A percentile compares a stretch with the other conserved stretches of the same genome.
Conservation (phyloP, 2,113 vertebrate genomes). For the Fregata magnificens region DNA sequence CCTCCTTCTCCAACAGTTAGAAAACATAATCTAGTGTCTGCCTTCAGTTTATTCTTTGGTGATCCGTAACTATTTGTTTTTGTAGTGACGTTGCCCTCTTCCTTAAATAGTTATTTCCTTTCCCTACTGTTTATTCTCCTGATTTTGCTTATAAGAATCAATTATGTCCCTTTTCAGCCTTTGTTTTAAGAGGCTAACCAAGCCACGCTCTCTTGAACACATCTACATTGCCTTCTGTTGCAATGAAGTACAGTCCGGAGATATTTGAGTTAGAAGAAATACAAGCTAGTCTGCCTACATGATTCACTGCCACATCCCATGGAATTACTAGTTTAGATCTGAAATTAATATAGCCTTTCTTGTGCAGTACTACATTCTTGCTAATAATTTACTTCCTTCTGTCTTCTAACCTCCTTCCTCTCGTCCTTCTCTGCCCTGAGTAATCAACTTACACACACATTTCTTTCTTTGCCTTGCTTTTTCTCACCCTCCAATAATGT, state of each 20-base stretch:
- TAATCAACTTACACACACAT: neutral
- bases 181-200: neutral
- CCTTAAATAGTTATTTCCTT: neutral
- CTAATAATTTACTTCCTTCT: conserved; percentile 8
- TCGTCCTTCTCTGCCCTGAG: neutral
- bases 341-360: conserved; percentile 18
- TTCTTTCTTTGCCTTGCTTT: neutral
- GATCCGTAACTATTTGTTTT: neutral
- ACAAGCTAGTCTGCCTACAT: neutral
- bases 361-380: neutral
- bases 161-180: neutral
- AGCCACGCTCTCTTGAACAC: neutral
- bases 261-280: neutral
- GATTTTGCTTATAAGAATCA: conserved; percentile 12
- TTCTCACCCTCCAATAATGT: neutral
- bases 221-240: neutral
- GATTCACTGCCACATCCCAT: neutral
- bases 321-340: neutral
- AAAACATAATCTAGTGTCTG: neutral
- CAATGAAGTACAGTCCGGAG: neutral
- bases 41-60: neutral
- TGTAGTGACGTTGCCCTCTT: neutral
- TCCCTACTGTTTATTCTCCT: neutral
- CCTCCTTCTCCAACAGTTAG: neutral
- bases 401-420: neutral